Evolutionary conservation across 2,888 invertebrate species (phyloP).

Genomic region (Stenchaetothrips biformis): DNA sequence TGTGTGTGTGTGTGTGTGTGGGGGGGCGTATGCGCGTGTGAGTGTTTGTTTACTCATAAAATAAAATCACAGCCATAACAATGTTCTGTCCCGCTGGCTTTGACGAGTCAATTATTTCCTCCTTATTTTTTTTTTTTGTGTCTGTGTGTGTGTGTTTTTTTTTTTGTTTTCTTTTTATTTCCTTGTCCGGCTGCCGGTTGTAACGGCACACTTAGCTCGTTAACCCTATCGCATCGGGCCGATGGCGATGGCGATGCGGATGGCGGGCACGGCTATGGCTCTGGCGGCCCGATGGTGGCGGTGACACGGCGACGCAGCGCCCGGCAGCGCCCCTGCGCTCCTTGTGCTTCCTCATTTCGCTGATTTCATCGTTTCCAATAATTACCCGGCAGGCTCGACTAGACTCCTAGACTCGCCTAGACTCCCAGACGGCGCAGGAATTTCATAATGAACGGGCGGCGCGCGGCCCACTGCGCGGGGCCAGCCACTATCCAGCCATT

Average conservation of each 20-base stretch:
- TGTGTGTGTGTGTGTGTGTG: too few species aligned
- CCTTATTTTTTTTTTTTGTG: neutral
- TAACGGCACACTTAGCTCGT: too few species aligned
- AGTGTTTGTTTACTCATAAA: constrained; percentile 16
- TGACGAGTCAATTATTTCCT: neutral
- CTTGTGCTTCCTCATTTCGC: constrained; percentile 4
- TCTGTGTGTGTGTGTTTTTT: neutral
- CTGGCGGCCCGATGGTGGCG: too few species aligned
- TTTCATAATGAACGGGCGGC: constrained; percentile 7
- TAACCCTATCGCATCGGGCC: too few species aligned
- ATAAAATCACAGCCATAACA: constrained; percentile 2
- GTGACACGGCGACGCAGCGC: neutral
- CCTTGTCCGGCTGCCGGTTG: too few species aligned
- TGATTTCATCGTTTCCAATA: constrained; percentile 11
- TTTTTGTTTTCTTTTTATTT: neutral
- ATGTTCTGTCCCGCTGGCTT: neutral
- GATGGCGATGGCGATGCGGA: too few species aligned
- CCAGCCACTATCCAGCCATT: neutral
- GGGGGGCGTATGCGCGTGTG: neutral
- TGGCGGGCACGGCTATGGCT: too few species aligned
- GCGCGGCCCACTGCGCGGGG: neutral
- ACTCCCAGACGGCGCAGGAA: neutral
- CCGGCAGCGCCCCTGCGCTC: neutral
- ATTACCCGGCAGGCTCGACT: neutral
- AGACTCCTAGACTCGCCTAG: neutral